A percentile compares a stretch with the other conserved stretches of the same genome.
Evolutionary conservation across 2,888 invertebrate species (phyloP).

Genomic region (Pristionchus entomophagus): DNA sequence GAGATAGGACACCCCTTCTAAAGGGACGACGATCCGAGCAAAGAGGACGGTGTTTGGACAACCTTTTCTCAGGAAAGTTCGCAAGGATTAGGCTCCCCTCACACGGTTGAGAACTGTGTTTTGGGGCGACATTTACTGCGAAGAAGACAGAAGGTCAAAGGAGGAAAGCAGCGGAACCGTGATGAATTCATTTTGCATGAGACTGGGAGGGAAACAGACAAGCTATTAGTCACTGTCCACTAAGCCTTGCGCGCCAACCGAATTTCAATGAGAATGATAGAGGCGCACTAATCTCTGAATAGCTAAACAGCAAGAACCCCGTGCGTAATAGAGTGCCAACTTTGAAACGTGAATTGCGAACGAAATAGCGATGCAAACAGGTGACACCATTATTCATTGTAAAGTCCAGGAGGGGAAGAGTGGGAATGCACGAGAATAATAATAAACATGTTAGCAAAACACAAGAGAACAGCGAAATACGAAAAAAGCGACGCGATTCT

Average conservation of each 20-base stretch:
- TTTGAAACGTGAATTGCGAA: not conserved
- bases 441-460: not conserved
- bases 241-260: not conserved
- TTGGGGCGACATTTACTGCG: not conserved
- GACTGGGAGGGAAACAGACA: not conserved
- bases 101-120: not conserved
- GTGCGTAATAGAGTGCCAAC: not conserved
- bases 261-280: constrained; percentile 24
- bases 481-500: not conserved
- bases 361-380: not conserved
- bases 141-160: not conserved
- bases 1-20: constrained; percentile 14
- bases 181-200: constrained; percentile 8
- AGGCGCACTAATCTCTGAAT: constrained; percentile 3
- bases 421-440: not conserved
- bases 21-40: not conserved
- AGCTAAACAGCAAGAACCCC: not conserved
- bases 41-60: constrained; percentile 13
- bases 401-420: not conserved
- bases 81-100: constrained; percentile 27
- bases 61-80: constrained; percentile 19
- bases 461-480: not conserved
- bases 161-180: not conserved
- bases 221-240: constrained; percentile 30
- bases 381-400: not conserved